These are phyloP conservation scores for Eilema griseolum DNA, from an alignment of 2,888 invertebrate genomes.

Conservation along the genomic window DNA sequence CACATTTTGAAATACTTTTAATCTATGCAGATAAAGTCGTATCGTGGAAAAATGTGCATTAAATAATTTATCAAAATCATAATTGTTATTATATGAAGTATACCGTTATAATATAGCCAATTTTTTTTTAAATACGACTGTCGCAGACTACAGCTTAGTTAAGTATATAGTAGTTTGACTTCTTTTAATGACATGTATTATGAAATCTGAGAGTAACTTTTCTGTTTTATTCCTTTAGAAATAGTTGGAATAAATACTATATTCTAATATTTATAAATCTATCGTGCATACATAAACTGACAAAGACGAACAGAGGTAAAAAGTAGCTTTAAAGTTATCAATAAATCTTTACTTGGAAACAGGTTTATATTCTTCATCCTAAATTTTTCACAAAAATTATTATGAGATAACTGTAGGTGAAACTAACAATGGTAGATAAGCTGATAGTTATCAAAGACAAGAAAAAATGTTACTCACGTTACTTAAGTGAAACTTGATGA, in stretches of 20 bases:
- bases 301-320: not conserved
- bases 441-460: not conserved
- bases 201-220: no score
- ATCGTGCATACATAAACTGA: not conserved
- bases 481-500: slow-evolving; percentile 8
- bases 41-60: not conserved
- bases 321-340: not conserved
- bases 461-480: slow-evolving; percentile 38
- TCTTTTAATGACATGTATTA: no score
- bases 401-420: not conserved
- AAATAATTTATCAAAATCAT: not conserved
- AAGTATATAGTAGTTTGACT: no score
- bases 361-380: not conserved
- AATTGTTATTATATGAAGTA: no score
- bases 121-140: no score
- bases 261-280: not conserved
- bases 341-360: not conserved
- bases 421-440: not conserved
- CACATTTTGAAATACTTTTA: not conserved
- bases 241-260: no score
- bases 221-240: no score
- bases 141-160: no score
- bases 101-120: no score
- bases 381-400: not conserved
- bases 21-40: not conserved